phyloP scores from a whole-genome alignment of 2,113 vertebrate genomes.

The Pampusana beccarii region DNA sequence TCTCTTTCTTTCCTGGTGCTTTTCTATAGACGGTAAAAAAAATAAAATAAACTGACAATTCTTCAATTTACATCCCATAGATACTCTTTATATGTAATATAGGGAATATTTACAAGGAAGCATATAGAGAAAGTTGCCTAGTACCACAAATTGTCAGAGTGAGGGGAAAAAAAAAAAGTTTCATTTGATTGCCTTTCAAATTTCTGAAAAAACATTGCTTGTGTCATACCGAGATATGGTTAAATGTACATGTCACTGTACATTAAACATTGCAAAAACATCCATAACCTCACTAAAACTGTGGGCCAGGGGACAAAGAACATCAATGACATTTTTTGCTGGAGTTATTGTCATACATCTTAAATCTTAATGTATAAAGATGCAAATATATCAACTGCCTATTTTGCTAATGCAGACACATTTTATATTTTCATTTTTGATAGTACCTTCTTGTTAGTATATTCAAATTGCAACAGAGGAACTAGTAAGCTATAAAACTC shows the following conservation, averaged over 20 bases:
- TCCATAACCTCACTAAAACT: not conserved
- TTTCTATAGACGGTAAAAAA: not conserved
- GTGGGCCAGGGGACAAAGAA: not conserved
- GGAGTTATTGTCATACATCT: not conserved
- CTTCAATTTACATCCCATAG: not conserved
- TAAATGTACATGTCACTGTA: not conserved
- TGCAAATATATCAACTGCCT: not conserved
- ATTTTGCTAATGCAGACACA: not conserved
- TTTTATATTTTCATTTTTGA: not conserved
- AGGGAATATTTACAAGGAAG: not conserved
- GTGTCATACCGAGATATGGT: too few species aligned
- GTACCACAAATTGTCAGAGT: not conserved
- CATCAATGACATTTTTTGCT: not conserved
- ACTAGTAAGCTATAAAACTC: not conserved
- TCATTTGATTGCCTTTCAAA: not conserved
- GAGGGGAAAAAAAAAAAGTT: accelerated
- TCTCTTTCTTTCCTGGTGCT: not conserved
- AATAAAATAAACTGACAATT: not conserved
- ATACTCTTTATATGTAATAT: not conserved
- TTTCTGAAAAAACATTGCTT: not conserved
- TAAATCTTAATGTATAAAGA: not conserved
- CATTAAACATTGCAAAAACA: not conserved
- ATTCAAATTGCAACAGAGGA: not conserved
- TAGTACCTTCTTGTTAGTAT: not conserved
- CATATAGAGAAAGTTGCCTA: not conserved